Base-by-base conservation (phyloP, 2,797 vertebrate genomes). In the Pachyuromys duprasi region DNA sequence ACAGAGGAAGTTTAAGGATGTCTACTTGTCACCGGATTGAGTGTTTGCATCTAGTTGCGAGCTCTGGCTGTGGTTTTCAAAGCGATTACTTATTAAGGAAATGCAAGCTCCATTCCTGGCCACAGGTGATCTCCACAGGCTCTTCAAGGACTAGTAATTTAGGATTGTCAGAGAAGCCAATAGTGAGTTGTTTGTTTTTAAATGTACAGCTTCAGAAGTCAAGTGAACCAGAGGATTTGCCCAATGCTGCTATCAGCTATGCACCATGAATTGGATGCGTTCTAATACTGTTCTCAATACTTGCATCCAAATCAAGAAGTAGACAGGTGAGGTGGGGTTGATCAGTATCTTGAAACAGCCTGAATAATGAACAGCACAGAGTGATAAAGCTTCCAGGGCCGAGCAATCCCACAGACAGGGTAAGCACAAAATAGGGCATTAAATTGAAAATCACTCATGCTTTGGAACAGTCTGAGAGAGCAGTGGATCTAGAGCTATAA, bases 51-150 rank as follows among this genome's bases (percentile, higher is more conserved):
- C 20, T 24, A 81, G 31, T n/a, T 86, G 69, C 65, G 69, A 90
- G n/a, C 86, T 69, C 72, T 72, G 42, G 33, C 7, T 92, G 53
- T 14, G 74, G 78, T 70, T 33, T 72, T 5, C 18, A 60, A 94
- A 92, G 36, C 12, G 17, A 18, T 53, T 86, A 45, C 45, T 83
- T 86, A 87, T 89, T 57, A 87, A 90, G 63, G 74, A 97, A 86
- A 12, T 9, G 39, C 12, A 14, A 95, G 42, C 28, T 92, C 67
- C 87, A 45, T 45, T 45, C 49, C 28, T 88, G 15, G 63, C 62
- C 62, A 92, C 33, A 42, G 18, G 80, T 24, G 18, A 88, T 79
- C 22, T 12, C 28, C 83, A 17, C 6, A 42, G 20, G 33, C 5
- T 86, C 86, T 86, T 72, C 31, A 62, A 88, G 33, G 5, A 4